Evolutionary conservation across 1,140 invertebrate genomes (phyloP), one percentile per base, ranked within the genome.

Genomic region (Campoletis sonorensis): DNA sequence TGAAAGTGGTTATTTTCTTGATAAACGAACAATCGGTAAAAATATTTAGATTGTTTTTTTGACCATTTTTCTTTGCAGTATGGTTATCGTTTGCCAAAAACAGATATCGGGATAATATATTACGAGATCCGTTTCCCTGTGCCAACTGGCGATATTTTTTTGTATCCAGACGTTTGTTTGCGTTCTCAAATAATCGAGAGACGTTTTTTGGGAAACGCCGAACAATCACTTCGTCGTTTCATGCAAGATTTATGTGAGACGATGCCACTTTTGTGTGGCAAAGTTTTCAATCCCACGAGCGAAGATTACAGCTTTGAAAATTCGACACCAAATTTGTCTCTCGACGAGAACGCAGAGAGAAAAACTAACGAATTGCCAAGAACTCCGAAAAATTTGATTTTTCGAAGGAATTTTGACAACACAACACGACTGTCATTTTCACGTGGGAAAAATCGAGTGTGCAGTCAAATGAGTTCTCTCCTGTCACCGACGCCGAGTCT

Each of bases 21-120:
- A n/a, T n/a, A n/a, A n/a, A n/a, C n/a, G n/a, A n/a, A n/a, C n/a
- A n/a, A n/a, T n/a, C n/a, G n/a, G n/a, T n/a, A n/a, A n/a, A n/a
- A n/a, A n/a, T n/a, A n/a, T n/a, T n/a, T n/a, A n/a, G n/a, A 77
- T 75, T 67, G 8, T 67, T 21, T 4, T 67, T 67, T 4, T 13
- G 21, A 4, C 23, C 23, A 49, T 33, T 37, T 73, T 84, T 85
- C 26, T 78, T 84, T 87, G 78, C 54, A 91, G 90, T 88, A 91
- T 80, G 90, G 90, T 13, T 91, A 91, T 80, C 80, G 85, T 23
- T 79, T 91, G 21, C 90, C 90, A 40, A 86, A 90, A 76, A 83
- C 71, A 23, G 81, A 85, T 18, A 45, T 84, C 11, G 86, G 77
- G 30, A 79, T 88, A 27, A 80, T 88, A 27, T 91, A 87, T 81